A percentile compares a stretch with the other conserved stretches of the same genome.
phyloP scores from a whole-genome alignment of 2,113 vertebrate genomes.

The Epinephelus fuscoguttatus region DNA sequence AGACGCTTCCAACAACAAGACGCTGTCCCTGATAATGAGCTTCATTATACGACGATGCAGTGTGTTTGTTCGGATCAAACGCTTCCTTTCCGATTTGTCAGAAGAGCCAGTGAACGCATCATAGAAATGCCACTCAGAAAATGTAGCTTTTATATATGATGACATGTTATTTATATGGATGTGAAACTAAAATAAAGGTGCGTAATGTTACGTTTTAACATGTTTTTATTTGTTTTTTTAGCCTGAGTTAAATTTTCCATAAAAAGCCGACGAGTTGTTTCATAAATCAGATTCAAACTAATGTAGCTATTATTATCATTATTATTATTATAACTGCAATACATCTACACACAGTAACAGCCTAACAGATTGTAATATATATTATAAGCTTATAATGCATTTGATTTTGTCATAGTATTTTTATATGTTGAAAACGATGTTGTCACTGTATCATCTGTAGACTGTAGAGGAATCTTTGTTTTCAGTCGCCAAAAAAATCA shows the following conservation, averaged over 20 bases:
- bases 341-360: slow-evolving; percentile 88
- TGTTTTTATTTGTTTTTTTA: slow-evolving; percentile 45
- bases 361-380: slow-evolving; percentile 96
- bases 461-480: slow-evolving; percentile 41
- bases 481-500: slow-evolving; percentile 36
- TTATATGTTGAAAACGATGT: slow-evolving; percentile 90
- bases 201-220: slow-evolving; percentile 55
- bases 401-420: slow-evolving; percentile 95
- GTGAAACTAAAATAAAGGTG: slow-evolving; percentile 62
- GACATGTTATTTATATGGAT: slow-evolving; percentile 67
- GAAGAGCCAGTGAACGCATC: slow-evolving; percentile 45
- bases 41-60: slow-evolving; percentile 28
- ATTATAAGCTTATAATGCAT: slow-evolving; percentile 83
- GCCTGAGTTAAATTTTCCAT: slow-evolving; percentile 28
- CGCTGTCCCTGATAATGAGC: slow-evolving; percentile 31
- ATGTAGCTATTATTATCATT: slow-evolving; percentile 59
- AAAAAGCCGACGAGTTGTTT: slow-evolving; percentile 23
- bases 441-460: slow-evolving; percentile 55
- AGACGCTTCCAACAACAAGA: slow-evolving; percentile 12
- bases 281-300: slow-evolving; percentile 55
- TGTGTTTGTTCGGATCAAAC: slow-evolving; percentile 13
- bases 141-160: slow-evolving; percentile 64
- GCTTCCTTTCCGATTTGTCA: slow-evolving; percentile 36
- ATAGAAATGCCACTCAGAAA: slow-evolving; percentile 24
- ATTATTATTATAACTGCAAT: slow-evolving; percentile 55